A percentile compares a stretch with the other conserved stretches of the same genome.
Evolutionary conservation across 1,140 invertebrate genomes (phyloP).

Genomic region (Neodiprion pinetum): DNA sequence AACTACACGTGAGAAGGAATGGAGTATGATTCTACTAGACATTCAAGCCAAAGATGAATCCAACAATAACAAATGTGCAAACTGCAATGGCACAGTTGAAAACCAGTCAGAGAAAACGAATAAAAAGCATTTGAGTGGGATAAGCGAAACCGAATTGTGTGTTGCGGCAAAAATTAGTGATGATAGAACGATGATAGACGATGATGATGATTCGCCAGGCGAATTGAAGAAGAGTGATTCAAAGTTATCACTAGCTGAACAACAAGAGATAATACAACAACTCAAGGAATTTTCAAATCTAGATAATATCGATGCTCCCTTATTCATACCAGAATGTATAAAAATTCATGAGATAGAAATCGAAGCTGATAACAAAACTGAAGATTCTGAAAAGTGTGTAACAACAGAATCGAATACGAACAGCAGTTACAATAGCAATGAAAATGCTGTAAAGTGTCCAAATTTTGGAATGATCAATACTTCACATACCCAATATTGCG

Average conservation of each 20-base stretch:
- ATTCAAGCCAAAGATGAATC: conserved; percentile 40
- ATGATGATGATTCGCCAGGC: conserved; percentile 14
- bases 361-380: background rate
- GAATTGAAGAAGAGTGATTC: conserved; percentile 31
- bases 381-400: conserved; percentile 33
- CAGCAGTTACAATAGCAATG: conserved; percentile 32
- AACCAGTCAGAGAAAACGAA: conserved; percentile 24
- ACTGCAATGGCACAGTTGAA: background rate
- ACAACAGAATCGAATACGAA: conserved; percentile 37
- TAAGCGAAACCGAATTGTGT: background rate
- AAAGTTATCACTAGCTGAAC: conserved; percentile 63
- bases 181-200: background rate
- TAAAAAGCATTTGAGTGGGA: conserved; percentile 9
- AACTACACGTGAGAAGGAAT: conserved; percentile 45
- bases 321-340: conserved; percentile 42
- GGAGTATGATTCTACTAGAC: conserved; percentile 49
- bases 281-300: conserved; percentile 67
- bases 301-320: conserved; percentile 50
- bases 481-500: conserved; percentile 37
- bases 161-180: conserved; percentile 6
- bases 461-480: background rate
- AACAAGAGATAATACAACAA: conserved; percentile 65
- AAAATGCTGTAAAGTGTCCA: conserved; percentile 2
- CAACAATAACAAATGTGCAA: background rate
- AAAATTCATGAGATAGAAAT: conserved; percentile 7